A percentile compares a stretch with the other conserved stretches of the same genome.
phyloP scores from a whole-genome alignment of 2,113 vertebrate genomes.

The Rhabdornis inornatus region DNA sequence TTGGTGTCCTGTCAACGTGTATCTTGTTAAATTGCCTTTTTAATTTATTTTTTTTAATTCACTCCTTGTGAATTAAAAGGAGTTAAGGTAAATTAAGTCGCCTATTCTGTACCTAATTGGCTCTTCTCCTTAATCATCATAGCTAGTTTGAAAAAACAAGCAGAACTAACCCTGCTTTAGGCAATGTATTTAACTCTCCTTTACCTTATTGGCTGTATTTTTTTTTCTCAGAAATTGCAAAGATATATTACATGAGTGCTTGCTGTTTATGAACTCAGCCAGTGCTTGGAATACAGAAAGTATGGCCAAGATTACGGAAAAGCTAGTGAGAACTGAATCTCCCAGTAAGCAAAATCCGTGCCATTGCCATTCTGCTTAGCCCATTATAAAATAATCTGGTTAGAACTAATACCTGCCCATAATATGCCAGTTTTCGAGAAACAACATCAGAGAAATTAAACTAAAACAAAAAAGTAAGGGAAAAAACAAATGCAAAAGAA shows the following conservation, averaged over 20 bases:
- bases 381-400: neutral
- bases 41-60: neutral
- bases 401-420: neutral
- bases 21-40: neutral
- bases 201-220: neutral
- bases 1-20: neutral
- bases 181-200: neutral
- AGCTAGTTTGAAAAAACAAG: neutral
- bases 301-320: neutral
- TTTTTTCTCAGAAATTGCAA: neutral
- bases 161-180: neutral
- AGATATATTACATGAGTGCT: neutral
- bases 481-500: neutral
- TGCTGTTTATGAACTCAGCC: neutral
- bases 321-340: neutral
- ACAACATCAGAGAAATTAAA: neutral
- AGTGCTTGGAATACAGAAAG: neutral
- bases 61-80: rapidly evolving
- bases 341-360: neutral
- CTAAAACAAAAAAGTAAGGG: neutral
- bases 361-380: neutral
- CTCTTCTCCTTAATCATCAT: neutral
- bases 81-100: neutral
- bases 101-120: neutral
- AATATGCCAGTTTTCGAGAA: neutral